A percentile compares a stretch with the other conserved stretches of the same genome.
phyloP scores from a whole-genome alignment of 2,888 invertebrate genomes.

The Meteorus cinctellus region DNA sequence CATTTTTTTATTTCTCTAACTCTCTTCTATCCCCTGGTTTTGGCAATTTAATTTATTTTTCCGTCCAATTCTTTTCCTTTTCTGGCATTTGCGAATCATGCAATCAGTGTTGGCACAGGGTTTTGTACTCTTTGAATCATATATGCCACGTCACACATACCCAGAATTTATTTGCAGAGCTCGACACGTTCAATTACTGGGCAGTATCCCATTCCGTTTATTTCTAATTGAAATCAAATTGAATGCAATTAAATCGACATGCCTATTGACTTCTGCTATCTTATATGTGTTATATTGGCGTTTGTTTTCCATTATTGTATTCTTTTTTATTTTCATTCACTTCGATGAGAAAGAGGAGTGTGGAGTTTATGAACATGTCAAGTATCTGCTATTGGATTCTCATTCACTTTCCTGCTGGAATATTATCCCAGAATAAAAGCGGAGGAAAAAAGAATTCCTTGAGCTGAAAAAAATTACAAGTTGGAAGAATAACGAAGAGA shows the following conservation, averaged over 20 bases:
- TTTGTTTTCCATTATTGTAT: neutral
- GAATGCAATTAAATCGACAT: conserved; percentile 9
- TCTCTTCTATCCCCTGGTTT: neutral
- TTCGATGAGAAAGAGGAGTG: neutral
- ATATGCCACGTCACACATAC: neutral
- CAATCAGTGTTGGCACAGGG: conserved; percentile 7
- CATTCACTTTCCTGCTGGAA: neutral
- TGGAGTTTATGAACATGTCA: neutral
- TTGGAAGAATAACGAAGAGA: conserved; percentile 4
- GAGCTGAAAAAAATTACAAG: neutral
- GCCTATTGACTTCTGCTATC: conserved; percentile 10
- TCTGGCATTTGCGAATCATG: neutral
- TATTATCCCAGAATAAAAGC: neutral
- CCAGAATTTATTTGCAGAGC: conserved; percentile 10
- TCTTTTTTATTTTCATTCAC: neutral
- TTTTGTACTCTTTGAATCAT: conserved; percentile 7
- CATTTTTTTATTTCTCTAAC: neutral
- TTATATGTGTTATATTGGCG: neutral
- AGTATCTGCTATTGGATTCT: neutral
- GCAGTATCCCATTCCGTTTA: neutral
- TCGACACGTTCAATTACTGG: conserved; percentile 10
- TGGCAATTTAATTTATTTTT: conserved; percentile 11
- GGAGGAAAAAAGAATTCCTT: neutral
- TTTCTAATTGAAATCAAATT: conserved; percentile 24
- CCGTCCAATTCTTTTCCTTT: neutral